Conservation (phyloP, 2,113 vertebrate genomes). For the Athene noctua region DNA sequence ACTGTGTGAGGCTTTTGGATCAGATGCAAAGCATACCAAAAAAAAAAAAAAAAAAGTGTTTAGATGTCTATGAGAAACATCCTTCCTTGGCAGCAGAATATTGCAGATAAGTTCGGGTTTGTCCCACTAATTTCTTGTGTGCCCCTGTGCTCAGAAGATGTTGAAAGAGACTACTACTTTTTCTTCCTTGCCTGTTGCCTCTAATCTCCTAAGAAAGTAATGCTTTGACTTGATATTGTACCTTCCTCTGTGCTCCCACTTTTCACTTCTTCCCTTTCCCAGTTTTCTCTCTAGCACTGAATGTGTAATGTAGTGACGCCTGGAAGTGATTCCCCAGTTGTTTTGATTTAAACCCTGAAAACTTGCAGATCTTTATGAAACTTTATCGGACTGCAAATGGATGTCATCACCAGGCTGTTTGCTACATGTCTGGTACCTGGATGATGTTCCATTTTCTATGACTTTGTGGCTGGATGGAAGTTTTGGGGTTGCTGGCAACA, state of each 20-base stretch:
- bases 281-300: neutral
- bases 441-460: neutral
- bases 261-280: neutral
- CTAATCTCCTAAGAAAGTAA: neutral
- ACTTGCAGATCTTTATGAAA: neutral
- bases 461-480: neutral
- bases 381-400: neutral
- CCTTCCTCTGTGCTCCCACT: neutral
- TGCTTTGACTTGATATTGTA: neutral
- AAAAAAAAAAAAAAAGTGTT: neutral
- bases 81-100: neutral
- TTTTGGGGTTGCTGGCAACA: neutral
- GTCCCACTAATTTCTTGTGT: neutral
- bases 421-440: neutral
- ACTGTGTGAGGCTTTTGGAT: conserved; percentile 47
- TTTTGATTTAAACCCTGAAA: neutral
- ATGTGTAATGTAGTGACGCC: neutral
- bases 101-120: neutral
- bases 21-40: neutral
- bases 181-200: neutral
- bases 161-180: neutral
- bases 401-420: neutral
- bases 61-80: neutral
- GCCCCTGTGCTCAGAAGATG: neutral
- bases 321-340: neutral